Evolutionary conservation across 2,797 vertebrate species (phyloP).

Genomic region (Micromesistius poutassou): DNA sequence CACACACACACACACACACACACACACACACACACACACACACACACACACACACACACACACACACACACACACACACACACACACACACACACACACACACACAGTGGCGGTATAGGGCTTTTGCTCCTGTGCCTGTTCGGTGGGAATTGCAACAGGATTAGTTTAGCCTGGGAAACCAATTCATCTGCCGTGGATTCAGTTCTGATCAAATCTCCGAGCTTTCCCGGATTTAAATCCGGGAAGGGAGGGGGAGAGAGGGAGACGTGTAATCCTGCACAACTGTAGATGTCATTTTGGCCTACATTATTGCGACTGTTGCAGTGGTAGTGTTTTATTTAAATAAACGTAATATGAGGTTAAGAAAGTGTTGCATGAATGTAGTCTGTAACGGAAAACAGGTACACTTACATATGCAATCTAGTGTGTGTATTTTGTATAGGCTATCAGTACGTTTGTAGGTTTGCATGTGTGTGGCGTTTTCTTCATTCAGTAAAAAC

Average conservation of each 20-base stretch:
- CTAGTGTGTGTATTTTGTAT: slow-evolving; percentile 6
- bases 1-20: too few species aligned
- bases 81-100: too few species aligned
- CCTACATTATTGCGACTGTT: slow-evolving; percentile 14
- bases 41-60: too few species aligned
- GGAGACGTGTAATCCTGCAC: slow-evolving; percentile 61
- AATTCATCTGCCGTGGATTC: slow-evolving; percentile 70
- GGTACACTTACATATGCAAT: not conserved
- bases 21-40: too few species aligned
- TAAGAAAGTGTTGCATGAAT: not conserved
- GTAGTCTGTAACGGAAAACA: not conserved
- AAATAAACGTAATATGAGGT: not conserved
- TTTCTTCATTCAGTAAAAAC: not conserved
- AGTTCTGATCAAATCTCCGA: slow-evolving; percentile 67
- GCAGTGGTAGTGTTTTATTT: not conserved
- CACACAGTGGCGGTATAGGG: not conserved
- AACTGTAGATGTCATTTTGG: slow-evolving; percentile 34
- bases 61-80: too few species aligned
- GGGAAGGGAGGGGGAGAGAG: slow-evolving; percentile 47
- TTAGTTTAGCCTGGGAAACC: slow-evolving; percentile 67
- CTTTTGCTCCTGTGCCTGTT: not conserved
- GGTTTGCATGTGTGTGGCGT: slow-evolving; percentile 14
- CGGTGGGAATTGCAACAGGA: slow-evolving; percentile 60
- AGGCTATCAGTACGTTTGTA: slow-evolving; percentile 12
- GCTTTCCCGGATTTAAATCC: slow-evolving; percentile 67